A percentile compares a stretch with the other conserved stretches of the same genome.
Conservation (phyloP, 2,113 vertebrate species). For the Paedocypris sp. region DNA sequence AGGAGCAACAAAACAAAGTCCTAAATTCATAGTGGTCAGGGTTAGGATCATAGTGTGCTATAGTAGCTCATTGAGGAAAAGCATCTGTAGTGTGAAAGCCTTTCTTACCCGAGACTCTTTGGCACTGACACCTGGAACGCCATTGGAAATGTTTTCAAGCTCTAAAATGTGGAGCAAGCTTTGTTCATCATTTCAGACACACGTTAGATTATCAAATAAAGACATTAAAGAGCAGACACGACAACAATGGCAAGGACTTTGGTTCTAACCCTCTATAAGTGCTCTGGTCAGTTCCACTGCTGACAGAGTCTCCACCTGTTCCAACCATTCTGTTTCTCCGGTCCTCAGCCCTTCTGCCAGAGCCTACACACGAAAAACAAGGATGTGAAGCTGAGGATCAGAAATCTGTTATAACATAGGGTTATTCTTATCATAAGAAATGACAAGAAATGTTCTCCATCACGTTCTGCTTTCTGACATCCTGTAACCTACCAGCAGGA, state of each 20-base stretch:
- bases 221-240: neutral
- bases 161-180: slow-evolving; percentile 52
- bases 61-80: no score
- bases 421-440: no score
- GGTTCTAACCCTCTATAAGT: slow-evolving; percentile 70
- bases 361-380: slow-evolving; percentile 52
- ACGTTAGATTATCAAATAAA: no score
- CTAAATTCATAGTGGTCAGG: no score
- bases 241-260: neutral
- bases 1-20: no score
- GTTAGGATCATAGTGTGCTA: no score
- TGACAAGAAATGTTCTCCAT: no score
- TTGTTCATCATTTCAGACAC: no score
- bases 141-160: slow-evolving; percentile 65
- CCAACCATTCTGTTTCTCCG: slow-evolving; percentile 77
- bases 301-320: slow-evolving; percentile 64
- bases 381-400: neutral
- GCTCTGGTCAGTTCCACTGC: slow-evolving; percentile 69
- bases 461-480: neutral
- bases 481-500: slow-evolving; percentile 71
- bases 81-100: no score
- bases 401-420: neutral
- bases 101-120: slow-evolving; percentile 66
- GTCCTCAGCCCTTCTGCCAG: slow-evolving; percentile 76
- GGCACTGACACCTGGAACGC: slow-evolving; percentile 44